Evolutionary conservation across 2,888 invertebrate genomes (phyloP).

Genomic region (Cephus pulcher): DNA sequence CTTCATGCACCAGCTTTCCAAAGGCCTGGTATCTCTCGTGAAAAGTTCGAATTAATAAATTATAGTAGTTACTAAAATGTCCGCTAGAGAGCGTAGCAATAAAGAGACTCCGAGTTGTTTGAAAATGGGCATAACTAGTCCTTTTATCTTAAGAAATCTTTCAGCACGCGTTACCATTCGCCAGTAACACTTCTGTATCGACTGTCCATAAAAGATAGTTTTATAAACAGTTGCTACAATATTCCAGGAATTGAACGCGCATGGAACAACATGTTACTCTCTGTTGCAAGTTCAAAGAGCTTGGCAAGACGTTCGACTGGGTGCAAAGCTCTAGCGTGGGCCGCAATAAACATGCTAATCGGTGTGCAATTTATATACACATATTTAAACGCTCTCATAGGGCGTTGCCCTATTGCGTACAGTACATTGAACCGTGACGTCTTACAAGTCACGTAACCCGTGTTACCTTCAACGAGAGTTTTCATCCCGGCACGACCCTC

Average conservation of each 20-base stretch:
- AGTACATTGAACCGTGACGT: neutral
- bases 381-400: neutral
- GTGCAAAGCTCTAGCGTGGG: neutral
- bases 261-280: neutral
- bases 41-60: conserved; percentile 2
- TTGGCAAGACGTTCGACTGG: neutral
- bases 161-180: neutral
- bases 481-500: neutral
- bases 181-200: neutral
- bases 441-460: neutral
- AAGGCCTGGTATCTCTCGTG: neutral
- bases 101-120: neutral
- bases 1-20: neutral
- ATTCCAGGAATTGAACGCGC: neutral
- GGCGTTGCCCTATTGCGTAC: neutral
- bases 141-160: neutral
- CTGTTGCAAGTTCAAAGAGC: neutral
- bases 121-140: neutral
- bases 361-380: conserved; percentile 14
- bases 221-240: neutral
- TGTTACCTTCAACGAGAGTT: neutral
- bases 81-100: neutral
- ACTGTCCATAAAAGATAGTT: neutral
- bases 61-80: neutral
- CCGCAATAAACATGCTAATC: conserved; percentile 13